Evolutionary conservation across 2,797 vertebrate genomes (phyloP).

Genomic region (Liparis tanakae): DNA sequence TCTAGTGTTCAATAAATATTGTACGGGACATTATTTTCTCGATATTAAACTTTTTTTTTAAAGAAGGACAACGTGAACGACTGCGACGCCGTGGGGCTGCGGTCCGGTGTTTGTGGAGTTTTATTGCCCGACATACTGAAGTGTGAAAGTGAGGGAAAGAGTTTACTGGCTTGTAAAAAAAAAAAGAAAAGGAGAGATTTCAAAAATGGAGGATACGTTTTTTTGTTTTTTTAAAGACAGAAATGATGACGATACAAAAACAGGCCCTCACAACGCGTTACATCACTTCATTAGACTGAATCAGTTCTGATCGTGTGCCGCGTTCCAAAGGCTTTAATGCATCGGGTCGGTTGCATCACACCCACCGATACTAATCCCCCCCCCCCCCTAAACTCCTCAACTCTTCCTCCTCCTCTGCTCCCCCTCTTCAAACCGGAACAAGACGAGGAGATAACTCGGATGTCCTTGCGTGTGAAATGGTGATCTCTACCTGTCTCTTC

Average conservation of each 20-base stretch:
- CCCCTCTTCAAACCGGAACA: slow-evolving; percentile 23
- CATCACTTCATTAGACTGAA: slow-evolving; percentile 50
- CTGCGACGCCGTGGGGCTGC: slow-evolving; percentile 15
- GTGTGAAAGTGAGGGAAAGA: slow-evolving; percentile 42
- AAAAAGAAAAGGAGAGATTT: slow-evolving; percentile 22
- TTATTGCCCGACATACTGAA: slow-evolving; percentile 50
- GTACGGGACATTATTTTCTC: slow-evolving; percentile 17
- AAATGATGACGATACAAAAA: slow-evolving; percentile 48
- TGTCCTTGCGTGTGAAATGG: slow-evolving; percentile 40
- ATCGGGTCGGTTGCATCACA: slow-evolving; percentile 26
- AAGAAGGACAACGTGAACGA: slow-evolving; percentile 26
- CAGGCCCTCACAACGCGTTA: slow-evolving; percentile 36
- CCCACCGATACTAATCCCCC: slow-evolving; percentile 16
- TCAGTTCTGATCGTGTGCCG: slow-evolving; percentile 55
- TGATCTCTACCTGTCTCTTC: slow-evolving; percentile 53
- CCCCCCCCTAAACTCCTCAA: slow-evolving; percentile 27
- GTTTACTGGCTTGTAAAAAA: slow-evolving; percentile 59
- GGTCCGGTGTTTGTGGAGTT: slow-evolving; percentile 55
- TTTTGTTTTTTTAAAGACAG: slow-evolving; percentile 35
- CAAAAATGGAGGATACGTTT: slow-evolving; percentile 25
- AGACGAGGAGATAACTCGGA: slow-evolving; percentile 27
- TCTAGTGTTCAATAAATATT: slow-evolving; percentile 76
- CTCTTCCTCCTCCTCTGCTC: slow-evolving; percentile 17
- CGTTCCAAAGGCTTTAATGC: slow-evolving; percentile 44
- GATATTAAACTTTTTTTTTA: slow-evolving; percentile 34